phyloP scores from a whole-genome alignment of 2,113 vertebrate genomes.

The Psittacara wagleri region DNA sequence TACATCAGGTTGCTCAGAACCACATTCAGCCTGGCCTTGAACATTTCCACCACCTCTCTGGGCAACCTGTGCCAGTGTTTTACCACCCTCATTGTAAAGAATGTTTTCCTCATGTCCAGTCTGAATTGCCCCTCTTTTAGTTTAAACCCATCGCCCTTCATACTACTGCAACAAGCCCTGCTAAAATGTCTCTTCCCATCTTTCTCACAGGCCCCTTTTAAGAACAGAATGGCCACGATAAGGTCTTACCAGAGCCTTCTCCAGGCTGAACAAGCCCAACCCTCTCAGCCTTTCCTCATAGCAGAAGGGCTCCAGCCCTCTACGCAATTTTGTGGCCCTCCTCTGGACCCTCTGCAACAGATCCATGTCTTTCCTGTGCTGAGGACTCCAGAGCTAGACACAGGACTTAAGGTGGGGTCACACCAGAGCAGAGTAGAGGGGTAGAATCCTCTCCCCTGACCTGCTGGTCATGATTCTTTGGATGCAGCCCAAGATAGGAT shows the following conservation, averaged over 20 bases:
- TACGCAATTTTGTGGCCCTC: neutral
- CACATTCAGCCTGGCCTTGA: neutral
- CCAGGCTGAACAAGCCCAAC: neutral
- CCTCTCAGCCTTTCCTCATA: neutral
- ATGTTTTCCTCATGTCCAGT: neutral
- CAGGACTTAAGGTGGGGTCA: neutral
- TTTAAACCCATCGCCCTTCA: neutral
- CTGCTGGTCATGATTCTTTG: neutral
- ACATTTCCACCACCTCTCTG: neutral
- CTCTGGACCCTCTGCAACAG: neutral
- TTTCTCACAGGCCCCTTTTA: neutral
- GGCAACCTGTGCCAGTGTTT: neutral
- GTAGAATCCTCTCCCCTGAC: neutral
- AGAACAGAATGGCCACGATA: neutral
- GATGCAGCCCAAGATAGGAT: neutral
- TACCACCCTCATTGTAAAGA: neutral
- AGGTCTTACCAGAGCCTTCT: neutral
- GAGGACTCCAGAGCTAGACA: neutral
- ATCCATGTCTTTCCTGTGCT: neutral
- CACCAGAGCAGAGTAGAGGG: neutral
- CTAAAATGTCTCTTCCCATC: neutral
- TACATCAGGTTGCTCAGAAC: neutral
- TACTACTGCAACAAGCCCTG: neutral
- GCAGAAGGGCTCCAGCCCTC: neutral
- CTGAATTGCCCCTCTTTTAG: neutral